A percentile compares a stretch with the other conserved stretches of the same genome.
phyloP scores from a whole-genome alignment of 2,888 invertebrate genomes.

The Macaria notata region DNA sequence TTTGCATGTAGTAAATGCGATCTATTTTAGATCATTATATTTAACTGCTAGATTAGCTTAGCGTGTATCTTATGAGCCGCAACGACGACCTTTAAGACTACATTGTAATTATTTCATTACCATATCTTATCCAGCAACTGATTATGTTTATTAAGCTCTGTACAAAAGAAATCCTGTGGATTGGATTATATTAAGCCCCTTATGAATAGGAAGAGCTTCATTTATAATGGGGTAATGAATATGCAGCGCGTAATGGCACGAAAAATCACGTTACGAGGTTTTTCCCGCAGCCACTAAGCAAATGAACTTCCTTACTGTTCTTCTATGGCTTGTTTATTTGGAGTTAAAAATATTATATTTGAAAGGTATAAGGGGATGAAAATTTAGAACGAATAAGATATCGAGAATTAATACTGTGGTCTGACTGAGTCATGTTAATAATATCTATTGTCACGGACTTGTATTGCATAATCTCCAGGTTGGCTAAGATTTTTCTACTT shows the following conservation, averaged over 20 bases:
- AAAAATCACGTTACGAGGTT: slow-evolving; percentile 25
- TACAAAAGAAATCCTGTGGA: slow-evolving; percentile 34
- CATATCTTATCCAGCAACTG: slow-evolving; percentile 43
- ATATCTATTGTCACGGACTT: slow-evolving; percentile 9
- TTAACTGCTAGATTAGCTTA: slow-evolving; percentile 26
- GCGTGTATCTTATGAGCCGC: slow-evolving; percentile 58
- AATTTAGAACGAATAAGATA: neutral
- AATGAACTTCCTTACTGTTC: slow-evolving; percentile 16
- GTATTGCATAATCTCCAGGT: slow-evolving; percentile 11
- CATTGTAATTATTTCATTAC: slow-evolving; percentile 47
- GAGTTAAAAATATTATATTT: slow-evolving; percentile 8
- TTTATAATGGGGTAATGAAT: slow-evolving; percentile 33
- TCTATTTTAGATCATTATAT: too few species aligned
- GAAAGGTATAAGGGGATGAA: slow-evolving; percentile 1
- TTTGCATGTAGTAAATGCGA: too few species aligned
- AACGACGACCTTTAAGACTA: slow-evolving; percentile 52
- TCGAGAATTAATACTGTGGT: slow-evolving; percentile 4
- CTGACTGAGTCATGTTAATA: neutral
- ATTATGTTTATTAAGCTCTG: slow-evolving; percentile 35
- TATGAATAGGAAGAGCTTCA: slow-evolving; percentile 27
- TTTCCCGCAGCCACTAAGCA: slow-evolving; percentile 15
- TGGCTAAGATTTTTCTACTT: slow-evolving; percentile 1
- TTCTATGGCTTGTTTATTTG: slow-evolving; percentile 6
- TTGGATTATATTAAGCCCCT: slow-evolving; percentile 40
- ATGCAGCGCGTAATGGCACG: slow-evolving; percentile 33